These are phyloP conservation scores for Setipinna tenuifilis DNA, from an alignment of 2,797 vertebrate genomes.

Conservation along the genomic window DNA sequence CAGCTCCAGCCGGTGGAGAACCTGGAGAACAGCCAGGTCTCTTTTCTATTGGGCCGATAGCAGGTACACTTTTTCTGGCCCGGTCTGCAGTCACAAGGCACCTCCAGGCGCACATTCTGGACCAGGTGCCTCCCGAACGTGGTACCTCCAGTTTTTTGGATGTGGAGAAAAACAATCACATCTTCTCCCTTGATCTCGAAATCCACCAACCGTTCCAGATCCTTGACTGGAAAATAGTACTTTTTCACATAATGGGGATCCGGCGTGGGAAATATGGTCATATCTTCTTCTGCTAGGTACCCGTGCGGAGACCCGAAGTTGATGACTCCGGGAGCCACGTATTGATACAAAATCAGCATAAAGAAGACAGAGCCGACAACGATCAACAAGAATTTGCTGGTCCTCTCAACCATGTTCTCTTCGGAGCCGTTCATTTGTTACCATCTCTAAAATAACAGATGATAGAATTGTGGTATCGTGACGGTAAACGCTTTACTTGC, in stretches of 20 bases:
- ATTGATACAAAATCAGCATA: conserved; percentile 89
- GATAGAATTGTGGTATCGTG: conserved; percentile 28
- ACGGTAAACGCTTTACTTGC: conserved; percentile 40
- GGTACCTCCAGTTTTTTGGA: conserved; percentile 89
- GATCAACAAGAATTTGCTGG: conserved; percentile 86
- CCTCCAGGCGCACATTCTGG: conserved; percentile 86
- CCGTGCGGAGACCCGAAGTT: conserved; percentile 81
- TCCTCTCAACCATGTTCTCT: conserved; percentile 90
- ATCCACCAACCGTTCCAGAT: conserved; percentile 80
- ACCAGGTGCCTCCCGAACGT: conserved; percentile 88
- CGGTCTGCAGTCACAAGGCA: conserved; percentile 86
- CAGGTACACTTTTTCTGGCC: conserved; percentile 91
- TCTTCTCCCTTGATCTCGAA: conserved; percentile 90
- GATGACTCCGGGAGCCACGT: conserved; percentile 86
- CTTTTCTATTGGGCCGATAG: conserved; percentile 85
- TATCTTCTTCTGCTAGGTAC: conserved; percentile 73
- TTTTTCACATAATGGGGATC: conserved; percentile 89
- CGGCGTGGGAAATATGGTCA: conserved; percentile 86
- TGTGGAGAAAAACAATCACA: conserved; percentile 88
- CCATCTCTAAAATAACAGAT: conserved; percentile 77
- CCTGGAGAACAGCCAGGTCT: conserved; percentile 88
- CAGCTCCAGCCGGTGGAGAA: conserved; percentile 91
- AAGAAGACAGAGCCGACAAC: conserved; percentile 85
- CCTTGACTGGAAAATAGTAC: conserved; percentile 85
- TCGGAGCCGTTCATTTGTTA: conserved; percentile 84